Percentiles rank a stretch among this genome's conserved stretches.
These are phyloP conservation scores for Tenualosa thibaudeaui DNA, from an alignment of 2,797 vertebrate species.

Conservation along the genomic window DNA sequence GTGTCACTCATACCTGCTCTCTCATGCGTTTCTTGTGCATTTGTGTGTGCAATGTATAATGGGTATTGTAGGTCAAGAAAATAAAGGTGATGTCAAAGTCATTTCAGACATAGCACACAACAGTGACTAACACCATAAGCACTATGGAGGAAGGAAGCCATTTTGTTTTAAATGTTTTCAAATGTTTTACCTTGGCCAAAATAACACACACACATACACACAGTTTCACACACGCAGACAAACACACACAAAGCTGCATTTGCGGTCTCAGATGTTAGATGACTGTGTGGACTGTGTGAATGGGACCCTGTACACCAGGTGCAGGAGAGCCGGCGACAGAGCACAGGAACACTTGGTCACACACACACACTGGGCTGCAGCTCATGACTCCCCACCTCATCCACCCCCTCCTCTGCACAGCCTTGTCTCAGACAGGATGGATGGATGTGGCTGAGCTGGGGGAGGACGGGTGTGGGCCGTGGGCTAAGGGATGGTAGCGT, in stretches of 20 bases:
- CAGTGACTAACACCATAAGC: too few species aligned
- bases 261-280: background rate
- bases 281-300: background rate
- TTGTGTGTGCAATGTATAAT: too few species aligned
- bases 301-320: background rate
- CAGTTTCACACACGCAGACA: background rate
- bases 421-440: background rate
- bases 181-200: background rate
- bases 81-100: too few species aligned
- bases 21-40: too few species aligned
- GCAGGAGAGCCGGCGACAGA: background rate
- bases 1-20: too few species aligned
- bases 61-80: too few species aligned
- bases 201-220: background rate
- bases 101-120: too few species aligned
- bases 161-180: too few species aligned
- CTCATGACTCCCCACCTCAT: background rate
- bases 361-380: background rate
- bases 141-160: too few species aligned
- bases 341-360: background rate
- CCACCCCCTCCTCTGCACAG: background rate
- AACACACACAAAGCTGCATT: background rate
- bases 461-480: background rate
- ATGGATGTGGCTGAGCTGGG: background rate
- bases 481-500: background rate